Evolutionary conservation across 1,140 invertebrate species (phyloP), one percentile per base, ranked within the genome.

Genomic region (Drosophila obscura): DNA sequence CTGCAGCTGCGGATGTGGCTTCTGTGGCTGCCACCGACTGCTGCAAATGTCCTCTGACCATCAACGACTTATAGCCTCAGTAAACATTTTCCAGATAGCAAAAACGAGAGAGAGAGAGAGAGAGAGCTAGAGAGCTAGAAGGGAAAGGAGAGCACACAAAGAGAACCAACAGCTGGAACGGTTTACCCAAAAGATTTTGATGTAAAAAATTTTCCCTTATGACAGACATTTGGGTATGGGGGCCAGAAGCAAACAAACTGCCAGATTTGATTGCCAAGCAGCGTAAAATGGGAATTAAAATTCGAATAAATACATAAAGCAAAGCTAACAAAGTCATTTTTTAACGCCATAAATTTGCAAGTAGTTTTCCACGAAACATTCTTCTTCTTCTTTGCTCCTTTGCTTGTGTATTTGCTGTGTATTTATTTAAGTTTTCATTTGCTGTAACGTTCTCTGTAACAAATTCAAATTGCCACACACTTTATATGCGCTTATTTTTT

Each of bases 131-230:
- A 31, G 28, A 9, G 8, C n/a, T 6, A 16, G 19, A 15, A 13
- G 28, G 13, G 19, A 19, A 15, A 16, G 22, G 35, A 24, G 46
- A 62, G n/a, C 45, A 77, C 77, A 73, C 73, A 78, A 81, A 39
- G 19, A 28, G 64, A 67, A 74, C 53, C 57, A 81, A 60, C 61
- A 51, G 45, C 56, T 22, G 31, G 58, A 73, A 46, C 48, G 43
- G 53, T 62, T 68, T 68, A 39, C 9, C 41, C 24, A 56, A 35
- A 60, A 66, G 45, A 75, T 77, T 71, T 80, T 67, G 19, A 22
- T 67, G 57, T 68, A 63, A 26, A 65, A 84, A 80, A 85, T 85
- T 81, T 87, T 85, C 82, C 82, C 82, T 85, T 87, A 85, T 87
- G 82, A 85, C 78, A 44, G 75, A 22, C 56, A 77, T 39, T 39